Base-by-base conservation (phyloP, 2,888 invertebrate genomes). In the Drosophila merina region DNA sequence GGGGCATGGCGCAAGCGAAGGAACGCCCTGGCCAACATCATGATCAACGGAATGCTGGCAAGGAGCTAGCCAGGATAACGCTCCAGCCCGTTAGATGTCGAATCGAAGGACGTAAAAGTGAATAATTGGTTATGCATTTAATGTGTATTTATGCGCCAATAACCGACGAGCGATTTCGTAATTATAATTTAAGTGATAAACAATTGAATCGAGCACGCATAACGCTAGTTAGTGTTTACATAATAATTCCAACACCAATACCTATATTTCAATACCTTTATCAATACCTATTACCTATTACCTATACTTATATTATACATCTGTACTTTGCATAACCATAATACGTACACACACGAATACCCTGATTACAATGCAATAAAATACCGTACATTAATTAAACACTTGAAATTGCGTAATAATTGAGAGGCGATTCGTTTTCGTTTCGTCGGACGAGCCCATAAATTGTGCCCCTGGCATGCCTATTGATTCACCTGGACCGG, bases 11-110 rank as follows among this genome's bases (percentile, higher is more conserved):
- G 98, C 56, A 95, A 96, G 90, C 93, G 98, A 74, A 94, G 98
- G 38, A 97, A 97, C 89, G 98, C 98, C 5, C 93, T 98, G 84
- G 97, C 98, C n/a, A 98, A 98, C 90, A 98, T 98, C 79, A 98
- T 98, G 97, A 97, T 98, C 89, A 97, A 97, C 90, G 96, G 97
- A 54, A 95, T 95, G 95, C 91, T 94, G 77, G 93, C 93, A 2
- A 74, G 87, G 50, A 80, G 82, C 62, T 85, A 80, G 75, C 57
- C 74, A 28, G 28, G 28, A 4, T 20, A 20, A n/a, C n/a, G n/a
- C n/a, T n/a, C n/a, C n/a, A n/a, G 36, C 48, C 28, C 26, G 30
- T n/a, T 26, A 36, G 30, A 40, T 54, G n/a, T 12, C 31, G n/a
- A 40, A 20, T 8, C 30, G 48, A 50, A 50, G 36, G 45, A 48